A percentile compares a stretch with the other conserved stretches of the same genome.
Conservation (phyloP, 2,888 invertebrate species). For the Gastrophysa polygoni region DNA sequence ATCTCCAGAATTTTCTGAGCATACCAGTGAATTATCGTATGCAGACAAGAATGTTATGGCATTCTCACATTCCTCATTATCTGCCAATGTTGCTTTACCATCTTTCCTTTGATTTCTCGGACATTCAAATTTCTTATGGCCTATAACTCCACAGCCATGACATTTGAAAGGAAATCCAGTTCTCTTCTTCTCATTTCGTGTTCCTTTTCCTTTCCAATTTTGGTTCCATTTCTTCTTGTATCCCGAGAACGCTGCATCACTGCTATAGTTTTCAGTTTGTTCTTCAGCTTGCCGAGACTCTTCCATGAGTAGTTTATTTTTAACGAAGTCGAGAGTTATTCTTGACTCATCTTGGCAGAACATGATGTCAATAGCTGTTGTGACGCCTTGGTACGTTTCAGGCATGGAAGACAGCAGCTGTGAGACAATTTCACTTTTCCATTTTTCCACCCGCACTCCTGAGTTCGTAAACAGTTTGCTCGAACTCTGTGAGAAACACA, state of each 20-base stretch:
- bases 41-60: too few relatives aligned
- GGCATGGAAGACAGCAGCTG: conserved; percentile 14
- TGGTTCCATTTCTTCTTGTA: too few relatives aligned
- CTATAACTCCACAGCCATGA: conserved; percentile 23
- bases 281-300: conserved; percentile 4
- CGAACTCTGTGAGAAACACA: conserved; percentile 1
- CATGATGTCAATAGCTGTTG: conserved; percentile 18
- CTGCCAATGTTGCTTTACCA: too few relatives aligned
- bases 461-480: conserved; percentile 7
- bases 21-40: too few relatives aligned
- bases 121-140: conserved; percentile 27
- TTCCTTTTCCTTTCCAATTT: neutral
- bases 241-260: too few relatives aligned
- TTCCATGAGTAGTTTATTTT: too few relatives aligned
- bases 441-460: neutral
- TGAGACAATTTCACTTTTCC: neutral
- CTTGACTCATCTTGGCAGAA: conserved; percentile 1
- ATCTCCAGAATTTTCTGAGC: too few relatives aligned
- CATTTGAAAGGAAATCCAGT: conserved; percentile 24
- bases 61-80: too few relatives aligned
- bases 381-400: conserved; percentile 15
- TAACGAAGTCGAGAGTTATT: neutral
- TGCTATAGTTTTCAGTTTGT: neutral
- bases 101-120: too few relatives aligned
- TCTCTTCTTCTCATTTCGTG: neutral